Conservation (phyloP, 2,888 invertebrate species). For the Polymixis flavicincta region DNA sequence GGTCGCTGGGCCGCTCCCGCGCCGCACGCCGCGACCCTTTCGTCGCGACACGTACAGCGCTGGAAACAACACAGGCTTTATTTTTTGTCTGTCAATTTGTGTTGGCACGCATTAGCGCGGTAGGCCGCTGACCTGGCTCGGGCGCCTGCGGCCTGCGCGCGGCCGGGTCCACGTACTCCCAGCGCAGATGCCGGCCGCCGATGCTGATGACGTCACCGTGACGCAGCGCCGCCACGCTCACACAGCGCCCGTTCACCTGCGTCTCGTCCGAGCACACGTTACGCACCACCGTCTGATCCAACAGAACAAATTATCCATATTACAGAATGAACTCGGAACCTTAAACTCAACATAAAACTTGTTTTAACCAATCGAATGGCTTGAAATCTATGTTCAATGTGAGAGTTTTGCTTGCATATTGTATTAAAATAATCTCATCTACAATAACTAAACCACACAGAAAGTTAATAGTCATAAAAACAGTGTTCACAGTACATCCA, state of each 20-base stretch:
- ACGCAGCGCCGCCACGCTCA: conserved; percentile 83
- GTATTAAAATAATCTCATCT: not conserved
- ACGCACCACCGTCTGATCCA: conserved; percentile 83
- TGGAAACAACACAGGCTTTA: not conserved
- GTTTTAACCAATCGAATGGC: not conserved
- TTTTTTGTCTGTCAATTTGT: not conserved
- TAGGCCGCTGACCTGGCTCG: conserved; percentile 54
- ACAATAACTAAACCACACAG: not conserved
- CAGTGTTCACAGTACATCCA: not conserved
- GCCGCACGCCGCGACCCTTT: conserved; percentile 9
- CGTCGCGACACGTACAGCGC: conserved; percentile 53
- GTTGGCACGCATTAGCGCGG: too few species aligned
- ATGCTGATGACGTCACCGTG: conserved; percentile 84
- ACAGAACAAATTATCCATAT: not conserved
- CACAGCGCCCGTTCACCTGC: conserved; percentile 81
- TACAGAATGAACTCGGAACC: not conserved
- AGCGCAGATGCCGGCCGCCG: conserved; percentile 82
- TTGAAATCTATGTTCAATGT: not conserved
- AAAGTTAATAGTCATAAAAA: not conserved
- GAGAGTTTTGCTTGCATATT: not conserved
- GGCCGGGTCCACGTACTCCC: conserved; percentile 80
- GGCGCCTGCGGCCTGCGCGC: conserved; percentile 51
- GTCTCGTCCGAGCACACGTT: conserved; percentile 84
- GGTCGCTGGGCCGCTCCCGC: conserved; percentile 48
- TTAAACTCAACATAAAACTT: not conserved